Conservation (phyloP, 2,797 vertebrate species). For the Sebastes trivittatus region DNA sequence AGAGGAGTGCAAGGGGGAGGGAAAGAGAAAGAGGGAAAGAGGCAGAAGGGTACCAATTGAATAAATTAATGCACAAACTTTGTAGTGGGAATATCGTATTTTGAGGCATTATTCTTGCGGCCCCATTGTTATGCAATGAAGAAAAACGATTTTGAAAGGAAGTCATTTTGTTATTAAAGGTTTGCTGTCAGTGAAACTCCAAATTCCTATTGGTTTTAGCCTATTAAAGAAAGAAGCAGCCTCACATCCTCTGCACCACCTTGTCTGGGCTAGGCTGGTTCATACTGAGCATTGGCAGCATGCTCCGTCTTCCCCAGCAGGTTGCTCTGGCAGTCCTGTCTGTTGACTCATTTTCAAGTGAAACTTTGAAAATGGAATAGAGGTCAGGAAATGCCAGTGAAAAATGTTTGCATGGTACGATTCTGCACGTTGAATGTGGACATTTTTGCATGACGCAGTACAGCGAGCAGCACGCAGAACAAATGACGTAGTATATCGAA, state of each 20-base stretch:
- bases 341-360: not conserved
- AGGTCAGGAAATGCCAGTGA: not conserved
- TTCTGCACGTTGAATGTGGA: not conserved
- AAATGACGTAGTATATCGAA: not conserved
- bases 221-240: slow-evolving; percentile 40
- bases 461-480: not conserved
- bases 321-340: slow-evolving; percentile 18
- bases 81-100: slow-evolving; percentile 30
- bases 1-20: slow-evolving; percentile 28
- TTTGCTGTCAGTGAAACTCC: slow-evolving; percentile 9
- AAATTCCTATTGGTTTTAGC: slow-evolving; percentile 29
- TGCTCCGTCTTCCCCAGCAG: slow-evolving; percentile 7
- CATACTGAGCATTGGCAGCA: slow-evolving; percentile 28
- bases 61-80: slow-evolving; percentile 58
- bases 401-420: not conserved
- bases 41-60: slow-evolving; percentile 22
- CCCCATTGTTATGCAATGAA: slow-evolving; percentile 29
- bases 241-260: slow-evolving; percentile 23
- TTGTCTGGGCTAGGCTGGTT: slow-evolving; percentile 33
- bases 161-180: slow-evolving; percentile 34
- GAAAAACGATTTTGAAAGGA: slow-evolving; percentile 22
- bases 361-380: slow-evolving; percentile 2
- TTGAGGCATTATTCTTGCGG: slow-evolving; percentile 14
- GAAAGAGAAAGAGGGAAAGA: not conserved
- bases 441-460: not conserved